Evolutionary conservation across 2,888 invertebrate species (phyloP), one percentile per base, ranked within the genome.

Genomic region (Cheilosia vulpina): DNA sequence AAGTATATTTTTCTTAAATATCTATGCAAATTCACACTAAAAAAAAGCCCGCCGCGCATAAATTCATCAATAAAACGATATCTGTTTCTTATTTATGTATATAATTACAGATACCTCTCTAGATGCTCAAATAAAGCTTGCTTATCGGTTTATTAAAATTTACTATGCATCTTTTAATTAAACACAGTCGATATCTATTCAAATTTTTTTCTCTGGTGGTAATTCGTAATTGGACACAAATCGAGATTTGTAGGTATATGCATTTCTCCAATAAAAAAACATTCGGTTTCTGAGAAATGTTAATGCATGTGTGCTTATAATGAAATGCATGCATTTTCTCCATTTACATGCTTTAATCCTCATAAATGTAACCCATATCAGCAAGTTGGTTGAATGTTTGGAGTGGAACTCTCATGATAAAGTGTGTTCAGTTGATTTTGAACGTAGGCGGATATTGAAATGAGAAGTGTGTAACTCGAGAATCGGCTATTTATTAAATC

Each of bases 211-310:
- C 19, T 57, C 72, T 21, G 50, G n/a, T 43, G 17, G 60, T 72
- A 72, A 72, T 72, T 43, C 13, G 60, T 72, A 72, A 72, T 72
- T 50, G 38, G 60, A 72, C 41, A 43, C 52, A 50, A 43, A 19
- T 52, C 41, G 11, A 19, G 15, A 34, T 50, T 63, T 19, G 50
- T 50, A 34, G 53, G 43, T n/a, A 45, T 58, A 62, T 62, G 62
- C 52, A 72, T 72, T 60, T 62, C 41, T 72, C 24, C 60, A 45
- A 6, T 17, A 4, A 4, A 24, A 47, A 9, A 45, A 2, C 38
- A 34, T 38, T 45, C 5, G 2, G 21, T 58, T 58, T 27, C 43
- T 24, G 9, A n/a, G 27, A 58, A 41, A 38, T 15, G 58, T 19
- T 24, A 13, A 13, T 2, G 21, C 2, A 24, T 17, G 60, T 45